Base-by-base conservation (phyloP, 1,140 invertebrate genomes). In the Drosophila orosa region DNA sequence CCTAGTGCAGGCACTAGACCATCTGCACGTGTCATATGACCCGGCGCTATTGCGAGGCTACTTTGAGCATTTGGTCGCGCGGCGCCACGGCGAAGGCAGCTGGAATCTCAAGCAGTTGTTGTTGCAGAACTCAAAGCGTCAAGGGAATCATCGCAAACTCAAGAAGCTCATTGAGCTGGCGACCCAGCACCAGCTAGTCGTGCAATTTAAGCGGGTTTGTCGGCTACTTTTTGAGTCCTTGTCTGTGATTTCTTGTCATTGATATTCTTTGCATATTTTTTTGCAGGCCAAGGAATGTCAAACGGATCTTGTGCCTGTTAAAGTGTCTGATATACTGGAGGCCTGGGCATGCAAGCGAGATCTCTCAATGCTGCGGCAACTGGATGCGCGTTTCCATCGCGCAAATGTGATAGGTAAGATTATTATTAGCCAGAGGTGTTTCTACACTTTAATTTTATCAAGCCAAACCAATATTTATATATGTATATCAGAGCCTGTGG, bases 1-100 rank as follows among this genome's bases (percentile, higher is more conserved):
- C 54, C 63, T 92, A 80, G 73, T 89, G 80, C 85, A 90, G 75
- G 85, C 91, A 57, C 78, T 92, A 61, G 86, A 91, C 50, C 81
- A 89, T 67, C 74, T 92, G 68, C 68, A 91, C 54, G 69, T 91
- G 44, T 55, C 82, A 47, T 92, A 90, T 56, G 84, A 92, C 48
- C 69, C 69, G 44, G 62, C 79, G 10, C 60, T 81, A 17, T 62
- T 91, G 58, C 86, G 82, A 42, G 35, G 40, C 25, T 86, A 83
- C 47, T 90, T 90, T 29, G 62, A 89, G 15, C 40, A 58, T 37
- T 48, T 62, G 15, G 29, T 29, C 17, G 37, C 65, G 33, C 60
- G 35, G 48, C 47, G 24, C 12, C 24, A 22, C 9, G 12, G 9
- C 31, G n/a, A 25, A 37, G 29, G 48, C 13, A 29, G 19, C 15